These are phyloP conservation scores for Podocnemis expansa DNA, from an alignment of 2,113 vertebrate genomes.

Conservation along the genomic window DNA sequence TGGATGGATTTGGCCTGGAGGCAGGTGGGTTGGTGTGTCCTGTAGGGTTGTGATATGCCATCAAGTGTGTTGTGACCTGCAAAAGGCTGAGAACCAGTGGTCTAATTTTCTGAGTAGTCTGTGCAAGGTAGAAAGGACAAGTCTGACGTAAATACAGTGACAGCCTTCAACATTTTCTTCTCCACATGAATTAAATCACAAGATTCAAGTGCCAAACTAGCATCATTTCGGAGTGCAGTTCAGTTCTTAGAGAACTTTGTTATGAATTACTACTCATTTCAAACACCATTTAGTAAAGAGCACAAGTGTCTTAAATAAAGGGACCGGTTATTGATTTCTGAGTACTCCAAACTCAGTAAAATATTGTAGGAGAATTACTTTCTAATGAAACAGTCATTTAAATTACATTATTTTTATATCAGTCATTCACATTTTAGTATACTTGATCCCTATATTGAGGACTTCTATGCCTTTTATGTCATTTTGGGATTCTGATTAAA, in stretches of 20 bases:
- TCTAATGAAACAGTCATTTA: conserved; percentile 79
- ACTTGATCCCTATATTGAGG: conserved; percentile 67
- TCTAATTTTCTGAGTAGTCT: fast-evolving
- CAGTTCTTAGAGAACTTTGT: conserved; percentile 47
- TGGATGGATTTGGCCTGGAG: too few relatives aligned
- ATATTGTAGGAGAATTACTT: conserved; percentile 71
- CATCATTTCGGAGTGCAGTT: not conserved
- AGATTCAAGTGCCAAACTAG: conserved; percentile 18
- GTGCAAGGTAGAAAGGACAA: too few relatives aligned
- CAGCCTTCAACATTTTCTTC: not conserved
- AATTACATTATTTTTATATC: conserved; percentile 78
- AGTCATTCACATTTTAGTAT: conserved; percentile 70
- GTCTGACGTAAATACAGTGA: conserved; percentile 30
- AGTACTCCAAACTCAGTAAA: conserved; percentile 69
- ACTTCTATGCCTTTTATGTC: conserved; percentile 34
- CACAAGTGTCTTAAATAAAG: conserved; percentile 71
- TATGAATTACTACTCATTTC: conserved; percentile 63
- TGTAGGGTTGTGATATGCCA: too few relatives aligned
- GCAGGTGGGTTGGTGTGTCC: too few relatives aligned
- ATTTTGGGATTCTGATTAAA: conserved; percentile 54
- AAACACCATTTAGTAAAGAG: conserved; percentile 53
- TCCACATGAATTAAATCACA: not conserved
- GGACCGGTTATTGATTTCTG: conserved; percentile 74
- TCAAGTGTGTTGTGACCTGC: too few relatives aligned
- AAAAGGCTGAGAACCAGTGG: too few relatives aligned